Evolutionary conservation across 2,113 vertebrate genomes (phyloP), one percentile per base, ranked within the genome.

Genomic region (Tetrax tetrax): DNA sequence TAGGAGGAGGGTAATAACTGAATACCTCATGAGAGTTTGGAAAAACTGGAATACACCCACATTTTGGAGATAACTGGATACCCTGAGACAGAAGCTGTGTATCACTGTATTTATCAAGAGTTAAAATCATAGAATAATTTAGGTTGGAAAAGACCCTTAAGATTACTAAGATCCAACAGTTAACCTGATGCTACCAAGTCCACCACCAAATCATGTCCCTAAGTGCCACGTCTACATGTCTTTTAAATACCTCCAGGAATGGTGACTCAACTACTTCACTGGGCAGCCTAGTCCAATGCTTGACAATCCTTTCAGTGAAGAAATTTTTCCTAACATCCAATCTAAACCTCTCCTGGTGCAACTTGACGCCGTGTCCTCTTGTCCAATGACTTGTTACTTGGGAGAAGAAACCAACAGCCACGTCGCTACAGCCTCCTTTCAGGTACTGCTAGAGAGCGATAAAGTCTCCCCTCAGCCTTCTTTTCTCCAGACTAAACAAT

Each of bases 211-310:
- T 14, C 5, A 14, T 9, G 14, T 27, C 16, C 17, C 17, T 38
- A 65, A 25, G 38, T 0, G 0, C 22, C 28, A n/a, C 2, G 5
- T 18, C 16, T 59, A 47, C 13, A 16, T 0, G 0, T 25, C 33
- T 87, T 83, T 70, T 38, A 38, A 71, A 71, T 51, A 38, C 4
- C 4, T 64, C 14, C 8, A 16, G 14, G 9, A 12, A 15, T 41
- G 41, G 41, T 43, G 38, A 48, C 5, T n/a, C 53, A 20, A 29
- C 33, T 4, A 3, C 60, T 54, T 48, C 22, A 12, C 14, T 48
- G 5, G 25, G 24, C 22, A 78, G 71, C 25, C 45, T 54, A 8
- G 43, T 83, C 11, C 14, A 51, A 43, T 66, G 12, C 6, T 37
- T 45, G 7, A 66, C 9, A 66, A 38, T 5, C 9, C 5, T 59